Evolutionary conservation across 2,113 vertebrate species (phyloP).

Genomic region (Xerus inauris): DNA sequence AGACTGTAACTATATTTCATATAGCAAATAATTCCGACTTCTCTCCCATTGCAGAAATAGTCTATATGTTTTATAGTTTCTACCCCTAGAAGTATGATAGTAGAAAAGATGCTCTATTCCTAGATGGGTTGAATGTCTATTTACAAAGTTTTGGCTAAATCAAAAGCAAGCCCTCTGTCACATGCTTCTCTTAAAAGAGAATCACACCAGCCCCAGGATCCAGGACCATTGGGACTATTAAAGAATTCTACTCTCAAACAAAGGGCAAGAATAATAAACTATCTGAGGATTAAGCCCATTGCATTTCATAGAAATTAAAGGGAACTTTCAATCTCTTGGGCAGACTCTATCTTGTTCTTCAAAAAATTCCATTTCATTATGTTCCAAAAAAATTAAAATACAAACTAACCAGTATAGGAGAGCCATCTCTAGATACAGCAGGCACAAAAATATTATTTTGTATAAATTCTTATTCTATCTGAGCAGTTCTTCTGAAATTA

Average conservation of each 20-base stretch:
- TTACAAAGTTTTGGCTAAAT: neutral
- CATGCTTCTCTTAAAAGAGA: neutral
- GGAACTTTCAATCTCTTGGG: neutral
- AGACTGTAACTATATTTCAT: neutral
- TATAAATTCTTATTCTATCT: neutral
- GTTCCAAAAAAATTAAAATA: neutral
- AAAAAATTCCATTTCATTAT: neutral
- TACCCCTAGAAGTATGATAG: neutral
- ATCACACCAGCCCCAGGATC: neutral
- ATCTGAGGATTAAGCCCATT: neutral
- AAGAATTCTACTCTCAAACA: neutral
- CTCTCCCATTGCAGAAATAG: neutral
- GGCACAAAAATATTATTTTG: neutral
- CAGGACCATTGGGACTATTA: no score
- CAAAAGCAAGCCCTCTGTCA: neutral
- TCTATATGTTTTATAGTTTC: neutral
- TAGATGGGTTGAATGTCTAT: neutral
- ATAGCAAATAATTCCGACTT: neutral
- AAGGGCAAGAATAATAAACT: neutral
- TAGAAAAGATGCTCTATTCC: neutral
- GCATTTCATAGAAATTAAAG: neutral
- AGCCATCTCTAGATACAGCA: neutral
- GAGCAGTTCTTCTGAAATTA: neutral
- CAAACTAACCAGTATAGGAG: neutral
- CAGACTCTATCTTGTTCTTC: neutral